These are phyloP conservation scores for Netelia inedita DNA, from an alignment of 2,888 invertebrate species.

Conservation along the genomic window DNA sequence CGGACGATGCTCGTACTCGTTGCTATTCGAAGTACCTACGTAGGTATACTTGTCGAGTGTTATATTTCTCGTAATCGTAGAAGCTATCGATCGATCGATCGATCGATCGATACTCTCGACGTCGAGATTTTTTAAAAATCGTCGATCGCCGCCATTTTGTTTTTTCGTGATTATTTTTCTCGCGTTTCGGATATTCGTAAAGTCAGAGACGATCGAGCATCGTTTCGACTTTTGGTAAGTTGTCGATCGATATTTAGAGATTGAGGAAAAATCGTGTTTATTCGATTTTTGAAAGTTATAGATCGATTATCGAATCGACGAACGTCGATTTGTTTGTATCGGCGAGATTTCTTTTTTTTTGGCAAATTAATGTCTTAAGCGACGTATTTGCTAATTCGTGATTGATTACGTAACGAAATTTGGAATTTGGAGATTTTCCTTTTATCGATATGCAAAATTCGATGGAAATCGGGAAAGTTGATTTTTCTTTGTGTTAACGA, in stretches of 20 bases:
- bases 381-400: no score
- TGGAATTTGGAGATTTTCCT: no score
- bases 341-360: no score
- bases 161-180: neutral
- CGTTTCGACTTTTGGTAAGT: neutral
- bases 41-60: neutral
- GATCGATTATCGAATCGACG: no score
- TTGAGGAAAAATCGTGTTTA: no score
- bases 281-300: no score
- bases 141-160: neutral
- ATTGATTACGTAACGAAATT: no score
- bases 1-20: slow-evolving; percentile 6
- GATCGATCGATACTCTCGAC: slow-evolving; percentile 50
- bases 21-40: neutral
- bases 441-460: neutral
- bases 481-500: neutral
- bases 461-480: neutral
- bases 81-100: slow-evolving; percentile 25
- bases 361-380: no score
- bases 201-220: no score
- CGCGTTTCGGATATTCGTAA: no score
- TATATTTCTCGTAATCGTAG: neutral
- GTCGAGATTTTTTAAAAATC: slow-evolving; percentile 16
- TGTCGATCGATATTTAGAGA: neutral
- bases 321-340: no score